phyloP scores from a whole-genome alignment of 2,888 invertebrate genomes.

The Meteorus colon region DNA sequence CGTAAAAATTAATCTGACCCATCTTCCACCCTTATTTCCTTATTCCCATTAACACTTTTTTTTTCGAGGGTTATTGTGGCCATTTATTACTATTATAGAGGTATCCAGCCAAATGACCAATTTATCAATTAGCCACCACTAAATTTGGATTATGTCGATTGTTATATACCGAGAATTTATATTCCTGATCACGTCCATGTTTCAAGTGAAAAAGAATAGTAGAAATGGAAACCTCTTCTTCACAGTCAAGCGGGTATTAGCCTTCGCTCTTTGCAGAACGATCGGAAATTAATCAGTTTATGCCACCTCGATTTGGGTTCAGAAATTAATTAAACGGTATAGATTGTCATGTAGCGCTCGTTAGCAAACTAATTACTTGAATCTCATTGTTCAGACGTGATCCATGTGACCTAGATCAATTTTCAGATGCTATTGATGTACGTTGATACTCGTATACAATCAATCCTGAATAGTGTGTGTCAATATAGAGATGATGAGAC shows the following conservation, averaged over 20 bases:
- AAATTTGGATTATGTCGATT: not conserved
- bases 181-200: not conserved
- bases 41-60: slow-evolving; percentile 39
- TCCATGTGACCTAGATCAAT: slow-evolving; percentile 24
- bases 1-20: not conserved
- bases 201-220: slow-evolving; percentile 10
- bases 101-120: slow-evolving; percentile 54
- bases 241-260: not conserved
- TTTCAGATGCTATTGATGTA: not conserved
- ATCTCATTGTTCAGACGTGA: not conserved
- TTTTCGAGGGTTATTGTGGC: slow-evolving; percentile 34
- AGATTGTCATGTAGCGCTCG: slow-evolving; percentile 48
- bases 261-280: slow-evolving; percentile 24
- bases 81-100: slow-evolving; percentile 46
- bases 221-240: not conserved
- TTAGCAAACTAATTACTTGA: slow-evolving; percentile 50
- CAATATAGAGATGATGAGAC: not conserved
- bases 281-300: slow-evolving; percentile 50
- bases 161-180: not conserved
- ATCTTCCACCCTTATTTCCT: not conserved
- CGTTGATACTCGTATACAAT: not conserved
- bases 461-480: too few species aligned
- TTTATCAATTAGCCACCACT: slow-evolving; percentile 56
- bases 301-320: slow-evolving; percentile 35
- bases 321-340: slow-evolving; percentile 53